These are phyloP conservation scores for Hymenochirus boettgeri DNA, from an alignment of 2,113 vertebrate species.

Conservation along the genomic window DNA sequence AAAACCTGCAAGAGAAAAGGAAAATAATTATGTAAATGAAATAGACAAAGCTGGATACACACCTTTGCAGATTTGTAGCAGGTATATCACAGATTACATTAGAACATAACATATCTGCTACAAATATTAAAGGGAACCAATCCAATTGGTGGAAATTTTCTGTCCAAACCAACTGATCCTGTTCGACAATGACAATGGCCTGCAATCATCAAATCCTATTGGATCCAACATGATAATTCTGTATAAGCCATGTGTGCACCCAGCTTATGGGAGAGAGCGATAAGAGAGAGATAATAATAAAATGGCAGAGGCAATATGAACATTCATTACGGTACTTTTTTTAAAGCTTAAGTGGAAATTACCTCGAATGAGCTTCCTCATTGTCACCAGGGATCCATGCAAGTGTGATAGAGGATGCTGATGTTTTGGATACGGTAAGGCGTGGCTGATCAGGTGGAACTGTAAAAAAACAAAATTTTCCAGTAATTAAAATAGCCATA, in stretches of 20 bases:
- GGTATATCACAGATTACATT: too few species aligned
- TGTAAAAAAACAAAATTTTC: constrained; percentile 41
- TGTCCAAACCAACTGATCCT: too few species aligned
- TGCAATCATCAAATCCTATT: too few species aligned
- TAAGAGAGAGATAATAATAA: background rate
- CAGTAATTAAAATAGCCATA: too few species aligned
- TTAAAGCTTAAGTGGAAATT: too few species aligned
- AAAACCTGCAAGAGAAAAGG: constrained; percentile 67
- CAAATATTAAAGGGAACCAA: too few species aligned
- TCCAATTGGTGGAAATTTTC: too few species aligned
- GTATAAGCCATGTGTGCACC: constrained; percentile 15
- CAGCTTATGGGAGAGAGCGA: background rate
- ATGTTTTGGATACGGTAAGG: constrained; percentile 91
- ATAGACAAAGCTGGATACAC: background rate
- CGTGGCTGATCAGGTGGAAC: constrained; percentile 96
- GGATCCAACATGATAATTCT: too few species aligned
- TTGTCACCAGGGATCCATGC: constrained; percentile 98
- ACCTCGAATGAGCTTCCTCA: constrained; percentile 80
- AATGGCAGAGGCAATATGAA: accelerated
- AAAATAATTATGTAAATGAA: background rate
- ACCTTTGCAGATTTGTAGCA: too few species aligned
- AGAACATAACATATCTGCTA: too few species aligned
- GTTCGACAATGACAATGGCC: too few species aligned
- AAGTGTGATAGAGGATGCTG: constrained; percentile 88
- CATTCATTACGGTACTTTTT: too few species aligned